Conservation (phyloP, 2,113 vertebrate species). For the Thymallus thymallus region DNA sequence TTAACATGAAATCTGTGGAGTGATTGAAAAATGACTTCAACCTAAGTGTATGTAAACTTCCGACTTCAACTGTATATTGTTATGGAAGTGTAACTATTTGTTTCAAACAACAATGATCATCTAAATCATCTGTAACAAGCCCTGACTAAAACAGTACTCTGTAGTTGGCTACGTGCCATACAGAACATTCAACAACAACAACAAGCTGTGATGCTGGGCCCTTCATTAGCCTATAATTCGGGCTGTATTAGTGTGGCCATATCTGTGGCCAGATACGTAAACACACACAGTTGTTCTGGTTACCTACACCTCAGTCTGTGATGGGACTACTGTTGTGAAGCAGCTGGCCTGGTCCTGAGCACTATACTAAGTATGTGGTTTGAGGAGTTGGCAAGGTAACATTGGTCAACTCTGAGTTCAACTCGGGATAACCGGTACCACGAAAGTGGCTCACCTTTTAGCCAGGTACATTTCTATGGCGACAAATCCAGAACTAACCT, state of each 20-base stretch:
- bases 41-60: no score
- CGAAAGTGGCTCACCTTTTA: no score
- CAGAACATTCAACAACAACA: no score
- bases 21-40: no score
- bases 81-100: neutral
- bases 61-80: no score
- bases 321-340: neutral
- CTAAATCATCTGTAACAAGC: neutral
- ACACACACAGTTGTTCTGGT: neutral
- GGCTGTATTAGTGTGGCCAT: neutral
- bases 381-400: no score
- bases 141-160: neutral
- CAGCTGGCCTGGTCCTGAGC: neutral
- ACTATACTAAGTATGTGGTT: no score
- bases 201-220: neutral
- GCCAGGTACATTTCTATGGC: no score
- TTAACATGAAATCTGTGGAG: no score
- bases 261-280: neutral
- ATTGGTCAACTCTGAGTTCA: no score
- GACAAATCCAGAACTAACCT: no score
- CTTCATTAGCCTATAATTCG: neutral
- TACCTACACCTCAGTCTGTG: neutral
- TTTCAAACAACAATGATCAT: neutral
- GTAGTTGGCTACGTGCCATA: neutral
- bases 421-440: no score